Base-by-base conservation (phyloP, 2,888 invertebrate species). In the Lepidonotus clava region DNA sequence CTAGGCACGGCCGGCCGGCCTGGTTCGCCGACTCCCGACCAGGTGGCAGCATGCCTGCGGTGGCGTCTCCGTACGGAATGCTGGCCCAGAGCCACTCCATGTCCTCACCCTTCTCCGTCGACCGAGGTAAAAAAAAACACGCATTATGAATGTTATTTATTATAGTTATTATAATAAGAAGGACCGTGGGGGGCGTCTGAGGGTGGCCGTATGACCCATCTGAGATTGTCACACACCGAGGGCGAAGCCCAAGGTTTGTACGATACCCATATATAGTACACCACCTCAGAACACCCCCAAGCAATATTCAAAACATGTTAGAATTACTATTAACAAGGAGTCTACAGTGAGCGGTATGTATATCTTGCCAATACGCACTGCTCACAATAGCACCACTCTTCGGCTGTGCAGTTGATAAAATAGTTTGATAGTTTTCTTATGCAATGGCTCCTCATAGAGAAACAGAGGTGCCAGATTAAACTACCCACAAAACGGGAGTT, bases 71-170 rank as follows among this genome's bases (percentile, higher is more conserved):
- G 28, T 80, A 80, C 28, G 80, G 80, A 21, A 21, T 51, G 34
- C 34, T 80, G 41, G 41, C 80, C 1, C 80, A 80, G 28, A 51
- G 46, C 80, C 41, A 51, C 11, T 80, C 80, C 28, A 80, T 80
- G 80, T 46, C 46, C 80, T 80, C 80, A n/a, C 80, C 80, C 80
- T 80, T 80, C 46, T 80, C 80, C 34, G 46, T 80, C 32, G 80
- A 80, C 18, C 21, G 80, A 80, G 80, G 80, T 80, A 80, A 80
- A 2, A 5, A 8, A 38, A n/a, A n/a, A n/a, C n/a, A n/a, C n/a
- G n/a, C n/a, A n/a, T n/a, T n/a, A n/a, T n/a, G n/a, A n/a, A n/a
- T 14, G 11, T 28, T 41, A 4, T 80, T 41, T 80, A 14, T 28
- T 61, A 18, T 28, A 21, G 11, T n/a, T 56, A 5, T 56, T 56